phyloP scores from a whole-genome alignment of 92 coral and sea anemone genomes.

The Zoanthus sociatus region DNA sequence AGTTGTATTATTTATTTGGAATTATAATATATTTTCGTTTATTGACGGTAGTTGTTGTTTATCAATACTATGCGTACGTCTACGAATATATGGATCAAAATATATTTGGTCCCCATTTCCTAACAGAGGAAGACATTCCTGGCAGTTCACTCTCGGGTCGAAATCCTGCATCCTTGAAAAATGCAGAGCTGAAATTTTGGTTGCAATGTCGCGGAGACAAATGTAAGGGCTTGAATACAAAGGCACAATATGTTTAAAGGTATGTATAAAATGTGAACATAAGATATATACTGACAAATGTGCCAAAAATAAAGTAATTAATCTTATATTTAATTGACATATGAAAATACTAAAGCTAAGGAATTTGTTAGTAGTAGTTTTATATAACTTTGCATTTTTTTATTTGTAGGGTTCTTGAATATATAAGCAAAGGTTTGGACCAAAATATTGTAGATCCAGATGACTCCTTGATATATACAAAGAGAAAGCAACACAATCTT shows the following conservation, averaged over 20 bases:
- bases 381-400: neutral
- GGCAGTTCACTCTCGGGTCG: conserved; percentile 9
- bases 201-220: neutral
- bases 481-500: conserved; percentile 3
- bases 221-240: neutral
- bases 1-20: conserved; percentile 3
- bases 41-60: conserved; percentile 7
- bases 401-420: neutral
- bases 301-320: neutral
- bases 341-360: neutral
- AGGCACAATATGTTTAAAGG: neutral
- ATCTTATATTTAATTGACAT: too few relatives aligned
- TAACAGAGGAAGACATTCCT: neutral
- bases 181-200: neutral
- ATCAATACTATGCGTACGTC: conserved; percentile 8
- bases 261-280: neutral
- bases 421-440: neutral
- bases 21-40: conserved; percentile 6
- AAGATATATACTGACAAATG: neutral
- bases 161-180: neutral
- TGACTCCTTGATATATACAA: conserved; percentile 3
- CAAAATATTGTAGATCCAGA: conserved; percentile 6
- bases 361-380: neutral
- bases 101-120: neutral
- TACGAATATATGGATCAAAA: neutral